Base-by-base conservation (phyloP, 2,113 vertebrate species). In the Apistogramma diplotaenia region DNA sequence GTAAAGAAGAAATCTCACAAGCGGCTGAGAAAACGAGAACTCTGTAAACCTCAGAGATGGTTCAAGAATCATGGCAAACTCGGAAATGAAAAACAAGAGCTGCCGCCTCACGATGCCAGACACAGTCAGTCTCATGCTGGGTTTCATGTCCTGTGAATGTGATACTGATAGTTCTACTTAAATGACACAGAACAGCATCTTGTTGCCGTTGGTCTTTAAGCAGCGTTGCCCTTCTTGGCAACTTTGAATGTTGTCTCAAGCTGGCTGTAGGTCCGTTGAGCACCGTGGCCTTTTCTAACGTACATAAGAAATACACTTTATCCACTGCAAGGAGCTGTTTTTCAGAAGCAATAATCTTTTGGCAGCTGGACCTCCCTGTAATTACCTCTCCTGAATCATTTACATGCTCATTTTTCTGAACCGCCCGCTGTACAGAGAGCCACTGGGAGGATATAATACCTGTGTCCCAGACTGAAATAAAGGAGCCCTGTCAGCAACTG, bases 401-500 rank as follows among this genome's bases (percentile, higher is more conserved):
- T 59, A 78, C 31, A 3, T 57, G 18, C 62, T 55, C 0, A 21
- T 75, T 61, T 51, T 43, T 62, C 65, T 74, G 19, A 70, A 25
- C 23, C 13, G 21, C 23, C 13, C 61, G 46, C 75, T 60, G 15
- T 31, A 67, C 67, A 78, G 19, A 61, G 27, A 76, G 37, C 35
- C 27, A 46, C 29, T 85, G 61, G 43, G 29, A 83, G 56, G 57
- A 78, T 29, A 80, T 80, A 59, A 70, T 76, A 80, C 57, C 29
- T 27, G 61, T 78, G 85, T 80, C 55, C 70, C 55, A 46, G 55
- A 75, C 60, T 73, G 56, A 81, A 53, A 84, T 67, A 75, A 86
- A 87, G 59, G 19, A 78, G 40, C 49, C n/a, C 83, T 86, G 84
- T 83, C 78, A 91, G 74, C 33, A 73, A 46, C 67, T 61, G 70